These are phyloP conservation scores for Salvelinus sp. DNA, from an alignment of 2,113 vertebrate species.

Conservation along the genomic window DNA sequence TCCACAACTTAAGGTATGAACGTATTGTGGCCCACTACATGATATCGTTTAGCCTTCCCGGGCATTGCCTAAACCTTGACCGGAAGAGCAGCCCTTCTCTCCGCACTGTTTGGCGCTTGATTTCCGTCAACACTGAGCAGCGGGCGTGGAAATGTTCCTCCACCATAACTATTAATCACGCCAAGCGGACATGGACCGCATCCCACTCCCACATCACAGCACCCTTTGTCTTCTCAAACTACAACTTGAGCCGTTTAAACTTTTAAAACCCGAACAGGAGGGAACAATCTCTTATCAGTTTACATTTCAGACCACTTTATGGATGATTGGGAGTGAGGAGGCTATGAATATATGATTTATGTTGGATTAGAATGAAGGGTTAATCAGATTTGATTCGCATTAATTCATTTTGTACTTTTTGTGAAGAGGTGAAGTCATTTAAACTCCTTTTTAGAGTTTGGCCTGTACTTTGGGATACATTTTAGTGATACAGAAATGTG, in stretches of 20 bases:
- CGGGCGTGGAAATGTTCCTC: constrained; percentile 70
- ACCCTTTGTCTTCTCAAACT: constrained; percentile 69
- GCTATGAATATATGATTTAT: not conserved
- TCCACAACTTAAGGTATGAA: too few relatives aligned
- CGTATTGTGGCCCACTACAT: too few relatives aligned
- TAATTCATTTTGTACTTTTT: not conserved
- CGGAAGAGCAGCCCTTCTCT: constrained; percentile 52
- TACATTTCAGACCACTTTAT: constrained; percentile 15
- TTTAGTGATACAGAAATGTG: constrained; percentile 1
- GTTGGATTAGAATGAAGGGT: not conserved
- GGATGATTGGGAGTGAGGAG: not conserved
- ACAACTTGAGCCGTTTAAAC: constrained; percentile 63
- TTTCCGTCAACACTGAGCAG: constrained; percentile 70
- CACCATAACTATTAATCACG: constrained; percentile 82
- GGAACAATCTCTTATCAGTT: constrained; percentile 40
- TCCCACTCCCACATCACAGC: constrained; percentile 63
- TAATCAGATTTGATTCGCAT: too few relatives aligned
- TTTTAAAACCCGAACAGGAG: constrained; percentile 57
- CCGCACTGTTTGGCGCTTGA: constrained; percentile 68
- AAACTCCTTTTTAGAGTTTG: too few relatives aligned
- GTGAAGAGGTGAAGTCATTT: too few relatives aligned
- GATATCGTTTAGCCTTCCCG: too few relatives aligned
- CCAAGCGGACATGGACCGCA: constrained; percentile 70
- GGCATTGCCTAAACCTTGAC: not conserved
- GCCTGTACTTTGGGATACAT: not conserved